phyloP scores from a whole-genome alignment of 2,797 vertebrate genomes.

The Helicolenus hilgendorfi region DNA sequence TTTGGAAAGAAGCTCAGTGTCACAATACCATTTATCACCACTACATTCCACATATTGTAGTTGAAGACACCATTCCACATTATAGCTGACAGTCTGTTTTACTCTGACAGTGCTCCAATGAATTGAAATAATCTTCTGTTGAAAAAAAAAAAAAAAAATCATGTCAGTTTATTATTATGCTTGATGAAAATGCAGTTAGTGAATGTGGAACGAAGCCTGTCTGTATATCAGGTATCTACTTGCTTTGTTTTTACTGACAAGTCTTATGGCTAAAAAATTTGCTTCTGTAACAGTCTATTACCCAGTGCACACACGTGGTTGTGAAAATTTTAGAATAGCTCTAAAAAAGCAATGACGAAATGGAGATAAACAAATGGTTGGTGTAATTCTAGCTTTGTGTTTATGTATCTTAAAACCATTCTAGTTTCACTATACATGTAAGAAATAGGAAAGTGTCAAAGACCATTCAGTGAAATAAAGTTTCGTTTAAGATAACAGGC shows the following conservation, averaged over 20 bases:
- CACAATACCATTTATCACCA: constrained; percentile 90
- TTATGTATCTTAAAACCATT: constrained; percentile 97
- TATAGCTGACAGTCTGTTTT: constrained; percentile 92
- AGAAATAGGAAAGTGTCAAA: constrained; percentile 98
- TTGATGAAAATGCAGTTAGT: constrained; percentile 97
- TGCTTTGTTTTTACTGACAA: constrained; percentile 98
- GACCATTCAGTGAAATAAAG: constrained; percentile 97
- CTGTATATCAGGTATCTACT: constrained; percentile 98
- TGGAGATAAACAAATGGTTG: constrained; percentile 95
- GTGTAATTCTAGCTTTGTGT: constrained; percentile 98
- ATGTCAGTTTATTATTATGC: constrained; percentile 91
- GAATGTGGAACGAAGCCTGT: constrained; percentile 98
- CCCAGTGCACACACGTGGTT: constrained; percentile 98
- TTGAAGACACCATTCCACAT: constrained; percentile 91
- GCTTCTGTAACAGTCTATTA: constrained; percentile 98
- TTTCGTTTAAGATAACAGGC: constrained; percentile 90
- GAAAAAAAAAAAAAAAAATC: constrained; percentile 61
- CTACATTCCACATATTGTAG: constrained; percentile 94
- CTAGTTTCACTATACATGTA: constrained; percentile 97
- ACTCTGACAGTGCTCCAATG: constrained; percentile 93
- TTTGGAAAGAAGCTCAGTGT: constrained; percentile 88
- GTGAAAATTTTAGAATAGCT: constrained; percentile 97
- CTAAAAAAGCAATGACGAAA: constrained; percentile 88
- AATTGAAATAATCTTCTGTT: constrained; percentile 89
- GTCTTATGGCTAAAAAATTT: constrained; percentile 97